Conservation (phyloP, 2,113 vertebrate species). For the Pteronura brasiliensis region DNA sequence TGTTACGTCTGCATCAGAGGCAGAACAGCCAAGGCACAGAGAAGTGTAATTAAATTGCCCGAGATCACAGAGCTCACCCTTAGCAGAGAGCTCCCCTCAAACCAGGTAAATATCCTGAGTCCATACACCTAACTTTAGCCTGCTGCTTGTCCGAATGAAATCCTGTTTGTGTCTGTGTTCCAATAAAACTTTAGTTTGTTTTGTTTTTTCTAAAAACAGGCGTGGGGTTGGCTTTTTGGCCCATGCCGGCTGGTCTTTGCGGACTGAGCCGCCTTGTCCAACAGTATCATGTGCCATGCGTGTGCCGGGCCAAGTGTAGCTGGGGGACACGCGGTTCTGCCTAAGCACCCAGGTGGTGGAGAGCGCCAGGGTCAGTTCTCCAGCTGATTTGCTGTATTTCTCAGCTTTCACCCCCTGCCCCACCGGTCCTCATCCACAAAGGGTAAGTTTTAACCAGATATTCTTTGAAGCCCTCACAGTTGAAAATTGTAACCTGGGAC, state of each 20-base stretch:
- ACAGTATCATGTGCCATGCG: fast-evolving
- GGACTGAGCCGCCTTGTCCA: not conserved
- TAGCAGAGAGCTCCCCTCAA: not conserved
- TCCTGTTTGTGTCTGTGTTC: not conserved
- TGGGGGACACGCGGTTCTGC: not conserved
- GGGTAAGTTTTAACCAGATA: not conserved
- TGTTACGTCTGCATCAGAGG: not conserved
- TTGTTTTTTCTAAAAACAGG: not conserved
- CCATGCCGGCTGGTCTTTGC: not conserved
- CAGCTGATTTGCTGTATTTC: not conserved
- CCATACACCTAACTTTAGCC: not conserved
- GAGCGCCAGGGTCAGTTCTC: not conserved
- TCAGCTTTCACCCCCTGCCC: not conserved
- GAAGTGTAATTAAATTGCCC: not conserved
- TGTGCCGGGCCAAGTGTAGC: not conserved
- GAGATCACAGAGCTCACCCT: not conserved
- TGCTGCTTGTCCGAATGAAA: not conserved
- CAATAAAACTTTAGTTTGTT: not conserved
- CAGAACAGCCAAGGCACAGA: not conserved
- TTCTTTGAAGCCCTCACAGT: not conserved
- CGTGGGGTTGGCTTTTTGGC: not conserved
- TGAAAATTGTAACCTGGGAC: not conserved
- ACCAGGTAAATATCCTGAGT: not conserved
- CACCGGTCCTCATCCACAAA: not conserved
- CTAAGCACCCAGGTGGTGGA: too few relatives aligned